Conservation (phyloP, 2,888 invertebrate species). For the Cryptophagus acutangulus region DNA sequence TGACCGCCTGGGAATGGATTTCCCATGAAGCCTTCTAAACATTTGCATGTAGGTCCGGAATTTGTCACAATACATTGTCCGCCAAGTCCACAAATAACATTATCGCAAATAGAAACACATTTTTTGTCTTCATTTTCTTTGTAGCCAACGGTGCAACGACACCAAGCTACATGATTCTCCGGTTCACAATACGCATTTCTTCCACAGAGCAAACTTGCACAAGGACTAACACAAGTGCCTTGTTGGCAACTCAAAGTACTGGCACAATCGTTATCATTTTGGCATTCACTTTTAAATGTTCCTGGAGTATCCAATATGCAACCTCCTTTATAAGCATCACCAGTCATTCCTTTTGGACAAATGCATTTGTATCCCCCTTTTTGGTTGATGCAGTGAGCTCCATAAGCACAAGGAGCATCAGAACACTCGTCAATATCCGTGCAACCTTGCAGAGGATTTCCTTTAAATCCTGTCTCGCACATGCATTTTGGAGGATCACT, state of each 20-base stretch:
- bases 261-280: slow-evolving; percentile 71
- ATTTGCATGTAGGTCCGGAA: slow-evolving; percentile 82
- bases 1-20: slow-evolving; percentile 89
- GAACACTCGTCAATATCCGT: slow-evolving; percentile 82
- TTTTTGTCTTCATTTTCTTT: slow-evolving; percentile 73
- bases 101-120: slow-evolving; percentile 76
- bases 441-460: slow-evolving; percentile 80
- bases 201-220: slow-evolving; percentile 72
- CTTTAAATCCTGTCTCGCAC: slow-evolving; percentile 82
- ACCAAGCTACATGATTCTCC: slow-evolving; percentile 83
- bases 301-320: slow-evolving; percentile 59
- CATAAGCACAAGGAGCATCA: slow-evolving; percentile 78
- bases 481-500: slow-evolving; percentile 85
- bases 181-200: slow-evolving; percentile 82
- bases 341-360: slow-evolving; percentile 76
- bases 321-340: slow-evolving; percentile 80
- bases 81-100: slow-evolving; percentile 72
- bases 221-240: slow-evolving; percentile 77
- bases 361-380: slow-evolving; percentile 82
- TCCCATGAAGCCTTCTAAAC: slow-evolving; percentile 78
- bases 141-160: slow-evolving; percentile 79
- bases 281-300: slow-evolving; percentile 62
- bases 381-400: slow-evolving; percentile 83
- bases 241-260: slow-evolving; percentile 74
- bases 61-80: slow-evolving; percentile 82